A percentile compares a stretch with the other conserved stretches of the same genome.
Conservation (phyloP, 2,113 vertebrate genomes). For the Tragelaphus strepsiceros region DNA sequence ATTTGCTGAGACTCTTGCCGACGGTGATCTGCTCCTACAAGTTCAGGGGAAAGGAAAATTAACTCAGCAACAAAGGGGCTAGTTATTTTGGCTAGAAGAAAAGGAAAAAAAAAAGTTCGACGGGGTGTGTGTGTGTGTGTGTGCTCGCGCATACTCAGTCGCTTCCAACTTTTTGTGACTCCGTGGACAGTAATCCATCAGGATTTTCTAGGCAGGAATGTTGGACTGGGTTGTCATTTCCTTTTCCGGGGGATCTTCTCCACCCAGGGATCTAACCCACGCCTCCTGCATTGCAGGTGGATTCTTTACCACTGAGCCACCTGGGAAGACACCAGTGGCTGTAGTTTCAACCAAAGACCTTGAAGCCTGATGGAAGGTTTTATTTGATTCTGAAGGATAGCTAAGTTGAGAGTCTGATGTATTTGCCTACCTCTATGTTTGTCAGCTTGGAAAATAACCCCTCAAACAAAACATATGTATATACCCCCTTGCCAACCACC, state of each 20-base stretch:
- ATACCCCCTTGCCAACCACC: not conserved
- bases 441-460: not conserved
- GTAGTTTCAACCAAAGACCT: not conserved
- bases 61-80: accelerated
- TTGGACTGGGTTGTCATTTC: not conserved
- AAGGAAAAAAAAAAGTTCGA: not conserved
- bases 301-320: too few species aligned
- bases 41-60: accelerated
- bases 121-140: accelerated
- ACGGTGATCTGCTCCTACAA: not conserved
- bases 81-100: not conserved
- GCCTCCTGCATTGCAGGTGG: too few species aligned
- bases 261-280: too few species aligned
- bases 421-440: not conserved
- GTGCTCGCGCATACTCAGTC: accelerated
- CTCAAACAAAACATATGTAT: not conserved
- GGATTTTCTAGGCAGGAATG: not conserved
- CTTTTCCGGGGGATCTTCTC: too few species aligned
- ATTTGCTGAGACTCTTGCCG: not conserved
- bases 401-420: not conserved
- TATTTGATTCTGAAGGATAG: not conserved
- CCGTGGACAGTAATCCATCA: not conserved
- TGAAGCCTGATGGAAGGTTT: not conserved
- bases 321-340: too few species aligned
- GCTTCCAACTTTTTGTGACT: not conserved